phyloP scores from a whole-genome alignment of 35 echinoderm and acorn worm genomes.

The Heliocidaris tuberculata region DNA sequence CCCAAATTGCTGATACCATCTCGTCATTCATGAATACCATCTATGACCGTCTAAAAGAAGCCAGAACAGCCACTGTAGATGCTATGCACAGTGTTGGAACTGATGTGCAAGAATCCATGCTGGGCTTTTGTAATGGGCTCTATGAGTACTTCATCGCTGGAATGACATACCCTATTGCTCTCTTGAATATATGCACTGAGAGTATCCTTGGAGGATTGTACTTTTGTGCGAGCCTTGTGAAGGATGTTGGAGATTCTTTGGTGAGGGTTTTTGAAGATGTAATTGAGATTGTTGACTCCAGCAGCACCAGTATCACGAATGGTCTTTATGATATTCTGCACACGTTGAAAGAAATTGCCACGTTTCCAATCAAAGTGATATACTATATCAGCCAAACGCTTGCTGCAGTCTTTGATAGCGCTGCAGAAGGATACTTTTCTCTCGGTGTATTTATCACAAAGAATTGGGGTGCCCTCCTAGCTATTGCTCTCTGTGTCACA shows the following conservation, averaged over 20 bases:
- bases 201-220: not conserved
- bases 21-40: not conserved
- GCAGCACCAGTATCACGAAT: not conserved
- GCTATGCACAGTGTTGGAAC: not conserved
- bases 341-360: not conserved
- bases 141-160: not conserved
- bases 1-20: not conserved
- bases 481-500: not conserved
- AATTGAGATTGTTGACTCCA: not conserved
- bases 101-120: not conserved
- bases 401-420: too few species aligned
- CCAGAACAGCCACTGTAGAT: not conserved
- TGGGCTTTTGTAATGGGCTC: not conserved
- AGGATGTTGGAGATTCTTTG: not conserved
- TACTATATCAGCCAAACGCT: not conserved
- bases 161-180: not conserved
- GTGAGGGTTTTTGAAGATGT: not conserved
- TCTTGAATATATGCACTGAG: not conserved
- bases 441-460: not conserved
- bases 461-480: conserved; percentile 26
- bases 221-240: not conserved
- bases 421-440: not conserved
- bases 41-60: not conserved
- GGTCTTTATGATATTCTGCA: conserved; percentile 11
- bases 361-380: not conserved